These are phyloP conservation scores for Laterallus jamaicensis DNA, from an alignment of 2,113 vertebrate genomes.

Conservation along the genomic window DNA sequence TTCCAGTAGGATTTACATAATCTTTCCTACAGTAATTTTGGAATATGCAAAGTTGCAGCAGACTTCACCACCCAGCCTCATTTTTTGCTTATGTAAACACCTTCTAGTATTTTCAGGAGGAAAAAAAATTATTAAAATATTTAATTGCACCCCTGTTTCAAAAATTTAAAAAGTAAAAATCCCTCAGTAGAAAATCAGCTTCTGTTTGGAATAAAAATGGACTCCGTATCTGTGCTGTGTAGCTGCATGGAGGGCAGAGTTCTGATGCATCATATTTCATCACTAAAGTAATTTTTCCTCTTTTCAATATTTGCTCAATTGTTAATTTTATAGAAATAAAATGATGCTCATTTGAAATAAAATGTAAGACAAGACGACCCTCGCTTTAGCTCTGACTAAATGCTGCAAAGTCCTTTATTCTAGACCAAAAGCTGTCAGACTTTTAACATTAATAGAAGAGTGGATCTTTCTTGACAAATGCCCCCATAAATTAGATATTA, in stretches of 20 bases:
- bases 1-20: neutral
- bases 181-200: neutral
- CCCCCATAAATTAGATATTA: conserved; percentile 74
- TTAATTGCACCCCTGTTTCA: neutral
- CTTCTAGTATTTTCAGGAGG: neutral
- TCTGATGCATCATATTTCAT: neutral
- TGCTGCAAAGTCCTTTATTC: neutral
- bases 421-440: conserved; percentile 41
- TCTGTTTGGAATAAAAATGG: neutral
- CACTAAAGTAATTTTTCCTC: neutral
- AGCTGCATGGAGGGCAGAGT: neutral
- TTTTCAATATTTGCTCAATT: conserved; percentile 22
- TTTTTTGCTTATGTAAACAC: neutral
- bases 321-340: conserved; percentile 45
- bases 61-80: neutral
- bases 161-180: neutral
- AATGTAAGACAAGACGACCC: neutral
- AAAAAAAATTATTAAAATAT: neutral
- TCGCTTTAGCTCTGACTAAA: conserved; percentile 37
- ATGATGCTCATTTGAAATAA: neutral
- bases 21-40: neutral
- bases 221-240: neutral
- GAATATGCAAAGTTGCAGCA: neutral
- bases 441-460: conserved; percentile 47
- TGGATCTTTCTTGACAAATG: conserved; percentile 71